These are phyloP conservation scores for Atta colombica DNA, from an alignment of 1,140 invertebrate species.

Conservation along the genomic window DNA sequence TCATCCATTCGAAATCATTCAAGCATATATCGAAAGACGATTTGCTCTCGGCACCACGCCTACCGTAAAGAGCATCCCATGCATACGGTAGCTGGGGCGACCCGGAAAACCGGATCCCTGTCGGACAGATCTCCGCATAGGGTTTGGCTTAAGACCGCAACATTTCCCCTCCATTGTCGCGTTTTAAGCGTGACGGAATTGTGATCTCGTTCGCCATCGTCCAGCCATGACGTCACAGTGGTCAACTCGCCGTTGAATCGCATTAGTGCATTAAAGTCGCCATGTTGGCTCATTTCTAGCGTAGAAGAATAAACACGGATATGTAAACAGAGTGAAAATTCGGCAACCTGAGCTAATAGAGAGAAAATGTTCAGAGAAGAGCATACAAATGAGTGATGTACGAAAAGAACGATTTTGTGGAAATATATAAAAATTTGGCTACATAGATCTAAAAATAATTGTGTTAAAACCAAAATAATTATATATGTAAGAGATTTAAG, in stretches of 20 bases:
- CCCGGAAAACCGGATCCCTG: constrained; percentile 73
- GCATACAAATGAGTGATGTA: too few species aligned
- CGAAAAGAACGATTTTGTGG: too few species aligned
- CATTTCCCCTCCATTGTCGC: constrained; percentile 67
- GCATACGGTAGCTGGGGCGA: constrained; percentile 47
- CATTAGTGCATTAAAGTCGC: constrained; percentile 55
- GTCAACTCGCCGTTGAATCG: constrained; percentile 54
- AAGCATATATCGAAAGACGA: constrained; percentile 80
- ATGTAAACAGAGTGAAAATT: constrained; percentile 11
- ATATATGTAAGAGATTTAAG: too few species aligned
- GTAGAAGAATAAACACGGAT: constrained; percentile 14
- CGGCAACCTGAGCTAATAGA: background rate
- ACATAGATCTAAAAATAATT: too few species aligned
- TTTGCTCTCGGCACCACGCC: constrained; percentile 77
- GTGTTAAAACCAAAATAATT: too few species aligned
- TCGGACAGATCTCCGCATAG: constrained; percentile 57
- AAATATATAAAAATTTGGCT: too few species aligned
- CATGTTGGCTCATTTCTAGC: constrained; percentile 43
- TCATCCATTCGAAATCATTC: constrained; percentile 79
- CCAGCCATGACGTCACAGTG: constrained; percentile 42
- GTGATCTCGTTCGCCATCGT: constrained; percentile 41
- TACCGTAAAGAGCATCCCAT: constrained; percentile 56
- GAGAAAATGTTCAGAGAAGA: background rate
- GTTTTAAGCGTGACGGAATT: constrained; percentile 19
- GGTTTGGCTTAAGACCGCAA: constrained; percentile 80